Base-by-base conservation (phyloP, 2,888 invertebrate species). In the Drosophila seclusa region DNA sequence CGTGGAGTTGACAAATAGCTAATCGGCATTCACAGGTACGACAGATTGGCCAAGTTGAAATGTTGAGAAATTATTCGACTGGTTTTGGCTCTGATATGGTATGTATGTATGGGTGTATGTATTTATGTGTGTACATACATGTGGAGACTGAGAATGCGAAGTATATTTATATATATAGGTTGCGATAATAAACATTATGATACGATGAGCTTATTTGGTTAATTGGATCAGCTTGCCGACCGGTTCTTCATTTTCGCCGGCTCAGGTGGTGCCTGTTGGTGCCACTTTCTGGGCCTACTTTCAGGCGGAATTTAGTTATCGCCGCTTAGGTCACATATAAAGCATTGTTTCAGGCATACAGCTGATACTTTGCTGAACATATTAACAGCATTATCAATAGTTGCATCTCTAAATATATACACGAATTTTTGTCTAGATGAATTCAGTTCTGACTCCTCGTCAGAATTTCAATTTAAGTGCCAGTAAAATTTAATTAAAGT, bases 201-300 rank as follows among this genome's bases (percentile, higher is more conserved):
- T 49, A 38, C 61, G 45, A 40, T 57, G 45, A 32, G 57, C 58
- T 74, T 13, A 68, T 73, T 64, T 61, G 34, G 60, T 29, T 68
- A 75, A 75, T 62, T 75, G 65, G 76, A 76, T 75, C 69, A 75
- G 53, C 13, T 24, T 21, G 45, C 24, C 53, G 68, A 80, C 78
- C 80, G 80, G 80, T 80, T 80, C 55, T 62, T 34, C 13, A 10
- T 29, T 29, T 32, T 16, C 6, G 24, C 59, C 6, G 34, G 21
- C 27, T 24, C 18, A 34, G 18, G 16, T 24, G 24, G 4, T 24
- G 52, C 6, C 36, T 11, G 27, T 16, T 18, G 24, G 2, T 10
- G 49, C 18, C 18, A 27, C 24, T 24, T 8, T 6, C 21, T 4
- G 45, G 16, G 55, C 18, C 27, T 71, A 62, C 71, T 71, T 71